Percentiles rank a stretch among this genome's conserved stretches.
Evolutionary conservation across 2,888 invertebrate genomes (phyloP).

Genomic region (Colostygia pectinataria): DNA sequence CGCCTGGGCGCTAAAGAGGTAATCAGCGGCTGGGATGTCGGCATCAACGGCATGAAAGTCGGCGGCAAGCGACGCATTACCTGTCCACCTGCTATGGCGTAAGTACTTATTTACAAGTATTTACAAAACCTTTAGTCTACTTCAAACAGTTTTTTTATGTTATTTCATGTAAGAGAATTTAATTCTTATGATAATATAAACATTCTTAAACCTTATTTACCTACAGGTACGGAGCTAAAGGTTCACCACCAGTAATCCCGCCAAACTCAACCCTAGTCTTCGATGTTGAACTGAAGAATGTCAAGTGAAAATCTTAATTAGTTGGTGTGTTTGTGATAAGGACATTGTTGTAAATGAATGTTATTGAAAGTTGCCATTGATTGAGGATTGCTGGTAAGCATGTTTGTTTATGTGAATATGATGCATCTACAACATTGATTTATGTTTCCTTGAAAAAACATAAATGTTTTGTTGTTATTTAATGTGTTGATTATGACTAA

Average conservation of each 20-base stretch:
- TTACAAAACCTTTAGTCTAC: no score
- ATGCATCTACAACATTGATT: constrained; percentile 35
- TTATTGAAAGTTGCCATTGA: constrained; percentile 54
- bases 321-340: constrained; percentile 45
- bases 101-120: constrained; percentile 63
- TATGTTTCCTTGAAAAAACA: constrained; percentile 7
- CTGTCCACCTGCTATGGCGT: constrained; percentile 94
- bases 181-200: no score
- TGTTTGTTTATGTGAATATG: constrained; percentile 37
- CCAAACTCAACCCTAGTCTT: constrained; percentile 93
- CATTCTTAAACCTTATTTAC: no score
- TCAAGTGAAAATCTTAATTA: constrained; percentile 78
- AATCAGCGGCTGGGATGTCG: constrained; percentile 95
- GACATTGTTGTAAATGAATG: constrained; percentile 51
- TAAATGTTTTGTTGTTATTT: background rate
- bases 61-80: constrained; percentile 94
- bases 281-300: constrained; percentile 93
- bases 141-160: no score
- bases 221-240: constrained; percentile 88
- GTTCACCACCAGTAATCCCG: constrained; percentile 93
- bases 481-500: constrained; percentile 3
- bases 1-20: constrained; percentile 92
- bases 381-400: constrained; percentile 43
- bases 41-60: constrained; percentile 95
- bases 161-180: no score